Evolutionary conservation across 2,113 vertebrate species (phyloP), one percentile per base, ranked within the genome.

Genomic region (Bostrychus sinensis): DNA sequence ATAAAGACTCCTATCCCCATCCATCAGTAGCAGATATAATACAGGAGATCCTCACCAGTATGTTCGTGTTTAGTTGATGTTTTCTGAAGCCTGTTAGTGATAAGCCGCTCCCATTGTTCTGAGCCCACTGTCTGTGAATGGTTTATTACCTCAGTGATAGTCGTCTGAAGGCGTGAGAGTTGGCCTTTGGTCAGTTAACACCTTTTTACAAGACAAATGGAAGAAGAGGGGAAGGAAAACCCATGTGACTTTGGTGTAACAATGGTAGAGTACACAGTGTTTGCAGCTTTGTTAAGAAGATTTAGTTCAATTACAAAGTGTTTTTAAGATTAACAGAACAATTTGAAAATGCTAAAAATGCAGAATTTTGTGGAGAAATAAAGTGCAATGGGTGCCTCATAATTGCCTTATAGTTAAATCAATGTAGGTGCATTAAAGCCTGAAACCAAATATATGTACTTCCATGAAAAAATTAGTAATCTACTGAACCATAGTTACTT

Each of bases 101-200:
- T 77, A 56, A 88, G 51, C 16, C 30, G 0, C 48, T 58, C 25
- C 74, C 43, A 45, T 78, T 82, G 78, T 76, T 48, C 53, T 63
- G 19, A 58, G 32, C 36, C 20, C 37, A 30, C n/a, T 55, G 30
- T 23, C 53, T 36, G 28, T 43, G 60, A 86, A 53, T 32, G 65
- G 3, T 78, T 63, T 78, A 72, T 69, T 57, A 51, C 42, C n/a
- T 43, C 50, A n/a, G 30, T 56, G 38, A 66, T 67, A 66, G 59
- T 28, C 60, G 14, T 48, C 58, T 37, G 11, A 20, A 75, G 67
- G 72, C 75, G 70, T 63, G 34, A 74, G 34, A 65, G 23, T 28
- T 10, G 5, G n/a, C 54, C 38, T 51, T 10, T 59, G 32, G 41
- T 70, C 51, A 20, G 11, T 9, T 20, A 38, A 5, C 1, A 22